These are phyloP conservation scores for Entomobrya proxima DNA, from an alignment of 2,888 invertebrate genomes.

Conservation along the genomic window DNA sequence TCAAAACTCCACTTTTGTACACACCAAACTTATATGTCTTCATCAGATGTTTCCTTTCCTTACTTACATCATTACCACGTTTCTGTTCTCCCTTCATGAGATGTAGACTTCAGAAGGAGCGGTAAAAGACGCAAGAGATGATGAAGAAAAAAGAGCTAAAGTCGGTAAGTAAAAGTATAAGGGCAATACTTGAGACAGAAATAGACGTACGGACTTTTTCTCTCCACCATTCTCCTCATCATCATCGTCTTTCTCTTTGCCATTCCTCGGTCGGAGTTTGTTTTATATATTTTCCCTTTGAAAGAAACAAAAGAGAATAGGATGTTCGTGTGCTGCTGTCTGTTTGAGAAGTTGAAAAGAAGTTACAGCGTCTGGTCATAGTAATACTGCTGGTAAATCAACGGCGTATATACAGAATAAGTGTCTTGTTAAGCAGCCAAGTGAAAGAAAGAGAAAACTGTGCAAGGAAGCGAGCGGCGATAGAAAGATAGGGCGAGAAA, in stretches of 20 bases:
- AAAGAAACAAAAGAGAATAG: slow-evolving; percentile 40
- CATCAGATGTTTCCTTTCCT: slow-evolving; percentile 40
- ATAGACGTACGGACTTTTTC: slow-evolving; percentile 15
- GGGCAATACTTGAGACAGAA: not conserved
- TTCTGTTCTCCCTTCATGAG: not conserved
- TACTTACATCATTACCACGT: slow-evolving; percentile 42
- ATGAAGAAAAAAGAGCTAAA: slow-evolving; percentile 6
- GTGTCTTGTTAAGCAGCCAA: slow-evolving; percentile 24
- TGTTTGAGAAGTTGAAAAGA: slow-evolving; percentile 4
- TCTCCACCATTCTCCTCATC: not conserved
- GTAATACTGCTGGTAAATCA: slow-evolving; percentile 2
- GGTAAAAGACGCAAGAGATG: not conserved
- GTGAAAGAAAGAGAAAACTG: not conserved
- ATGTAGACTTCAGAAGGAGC: not conserved
- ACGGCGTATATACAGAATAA: not conserved
- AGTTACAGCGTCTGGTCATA: slow-evolving; percentile 8
- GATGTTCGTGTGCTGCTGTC: not conserved
- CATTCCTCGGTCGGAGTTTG: slow-evolving; percentile 29
- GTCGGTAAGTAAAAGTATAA: slow-evolving; percentile 17
- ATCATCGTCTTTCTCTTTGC: slow-evolving; percentile 1
- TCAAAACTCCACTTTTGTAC: too few species aligned
- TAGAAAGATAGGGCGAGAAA: slow-evolving; percentile 12
- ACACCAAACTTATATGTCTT: slow-evolving; percentile 21
- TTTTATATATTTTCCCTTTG: slow-evolving; percentile 34
- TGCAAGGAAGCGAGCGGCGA: not conserved